Evolutionary conservation across 1,140 invertebrate species (phyloP), one percentile per base, ranked within the genome.

Genomic region (Caenorhabditis remanei): DNA sequence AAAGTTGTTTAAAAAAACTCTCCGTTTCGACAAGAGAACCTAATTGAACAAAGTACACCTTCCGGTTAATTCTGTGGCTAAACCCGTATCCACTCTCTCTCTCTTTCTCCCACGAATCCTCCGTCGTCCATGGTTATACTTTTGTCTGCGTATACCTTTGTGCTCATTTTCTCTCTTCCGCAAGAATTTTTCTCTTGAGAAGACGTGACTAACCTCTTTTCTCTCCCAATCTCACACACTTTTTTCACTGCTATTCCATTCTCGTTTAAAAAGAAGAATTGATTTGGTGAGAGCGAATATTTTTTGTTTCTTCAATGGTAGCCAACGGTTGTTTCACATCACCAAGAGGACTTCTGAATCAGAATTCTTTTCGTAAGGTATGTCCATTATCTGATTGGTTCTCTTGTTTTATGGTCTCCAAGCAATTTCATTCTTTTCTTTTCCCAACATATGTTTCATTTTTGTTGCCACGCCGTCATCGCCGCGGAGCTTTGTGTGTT

Each of bases 251-350:
- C 56, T 9, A 43, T 79, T 79, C 43, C 11, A 79, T 79, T 79
- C 71, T 79, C 40, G n/a, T 48, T 79, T 67, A 14, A 24, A 40
- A 32, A 63, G 19, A 79, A 48, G 71, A 79, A 79, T 79, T 79
- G 43, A 79, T 79, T 79, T 11, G 71, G 71, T 79, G 46, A 32
- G 71, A 79, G 14, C 32, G 32, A 32, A 32, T 32, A 32, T 32
- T 75, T 75, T 75, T 32, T 41, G 11, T 9, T n/a, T 67, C 24
- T 50, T 32, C 71, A 79, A 79, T 79, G 71, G 71, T 79, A 79
- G 85, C 82, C 83, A 87, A 71, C 46, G 82, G 65, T 71, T 84
- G 43, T 46, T 87, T 83, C 40, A 87, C 79, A 32, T 87, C 87
- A 16, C 86, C 86, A 4, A 53, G 86, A 14, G 55, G 71, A 14